These are phyloP conservation scores for Antitype chi DNA, from an alignment of 2,888 invertebrate species.

Conservation along the genomic window DNA sequence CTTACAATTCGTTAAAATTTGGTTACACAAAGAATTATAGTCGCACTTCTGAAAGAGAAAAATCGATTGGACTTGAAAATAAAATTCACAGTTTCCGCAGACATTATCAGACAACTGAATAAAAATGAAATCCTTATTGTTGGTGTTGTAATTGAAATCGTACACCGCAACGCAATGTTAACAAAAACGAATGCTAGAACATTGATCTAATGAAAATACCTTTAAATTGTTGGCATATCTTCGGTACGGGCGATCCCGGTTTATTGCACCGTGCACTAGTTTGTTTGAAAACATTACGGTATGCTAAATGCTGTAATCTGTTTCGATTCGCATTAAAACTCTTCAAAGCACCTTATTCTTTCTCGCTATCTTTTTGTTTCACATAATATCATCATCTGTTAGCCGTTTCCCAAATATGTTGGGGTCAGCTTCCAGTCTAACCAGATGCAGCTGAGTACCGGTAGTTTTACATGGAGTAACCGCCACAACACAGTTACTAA, in stretches of 20 bases:
- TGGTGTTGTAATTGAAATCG: conserved; percentile 37
- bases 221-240: conserved; percentile 62
- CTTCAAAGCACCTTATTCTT: conserved; percentile 9
- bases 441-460: too few species aligned
- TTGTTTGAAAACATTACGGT: conserved; percentile 34
- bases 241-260: conserved; percentile 40
- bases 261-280: conserved; percentile 41
- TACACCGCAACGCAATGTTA: conserved; percentile 53
- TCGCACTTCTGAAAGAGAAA: neutral
- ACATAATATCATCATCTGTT: neutral
- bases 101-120: neutral
- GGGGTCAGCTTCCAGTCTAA: too few species aligned
- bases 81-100: conserved; percentile 13
- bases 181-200: conserved; percentile 70
- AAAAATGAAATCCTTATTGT: neutral
- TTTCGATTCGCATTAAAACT: conserved; percentile 17
- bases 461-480: too few species aligned
- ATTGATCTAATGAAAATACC: conserved; percentile 76
- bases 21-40: neutral
- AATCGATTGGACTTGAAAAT: neutral
- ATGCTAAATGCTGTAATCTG: conserved; percentile 33
- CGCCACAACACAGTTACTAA: too few species aligned
- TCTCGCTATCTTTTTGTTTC: neutral
- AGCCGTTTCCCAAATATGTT: neutral
- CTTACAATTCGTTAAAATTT: neutral